These are phyloP conservation scores for Babyrousa celebensis DNA, from an alignment of 2,797 vertebrate species.

Conservation along the genomic window DNA sequence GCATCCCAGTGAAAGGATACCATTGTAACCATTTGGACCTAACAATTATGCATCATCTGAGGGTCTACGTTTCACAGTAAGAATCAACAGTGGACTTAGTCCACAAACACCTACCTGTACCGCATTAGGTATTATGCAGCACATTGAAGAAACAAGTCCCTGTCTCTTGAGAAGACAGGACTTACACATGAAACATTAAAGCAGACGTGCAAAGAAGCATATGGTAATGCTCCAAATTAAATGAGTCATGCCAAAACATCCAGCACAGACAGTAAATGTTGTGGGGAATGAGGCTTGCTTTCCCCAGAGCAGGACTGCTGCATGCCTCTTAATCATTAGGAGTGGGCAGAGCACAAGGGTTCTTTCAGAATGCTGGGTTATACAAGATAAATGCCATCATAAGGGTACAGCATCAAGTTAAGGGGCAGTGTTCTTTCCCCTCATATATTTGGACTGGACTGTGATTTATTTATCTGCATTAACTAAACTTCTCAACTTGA, in stretches of 20 bases:
- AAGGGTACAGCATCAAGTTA: background rate
- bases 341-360: background rate
- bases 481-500: constrained; percentile 6
- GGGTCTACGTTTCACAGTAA: background rate
- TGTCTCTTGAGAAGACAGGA: background rate
- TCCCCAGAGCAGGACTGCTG: background rate
- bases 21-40: background rate
- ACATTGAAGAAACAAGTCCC: background rate
- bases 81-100: background rate
- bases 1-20: background rate
- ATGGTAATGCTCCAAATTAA: constrained; percentile 18
- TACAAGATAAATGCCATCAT: background rate
- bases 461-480: background rate
- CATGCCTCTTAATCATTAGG: too few species aligned
- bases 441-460: background rate
- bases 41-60: background rate
- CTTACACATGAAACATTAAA: constrained; percentile 18
- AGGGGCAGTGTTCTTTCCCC: background rate
- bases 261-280: background rate
- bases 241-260: background rate
- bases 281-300: background rate
- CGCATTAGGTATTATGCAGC: background rate
- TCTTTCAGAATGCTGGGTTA: background rate
- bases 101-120: background rate
- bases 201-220: background rate